Percentiles rank a stretch among this genome's conserved stretches.
Conservation (phyloP, 2,888 invertebrate species). For the Leptinotarsa peninsularis region DNA sequence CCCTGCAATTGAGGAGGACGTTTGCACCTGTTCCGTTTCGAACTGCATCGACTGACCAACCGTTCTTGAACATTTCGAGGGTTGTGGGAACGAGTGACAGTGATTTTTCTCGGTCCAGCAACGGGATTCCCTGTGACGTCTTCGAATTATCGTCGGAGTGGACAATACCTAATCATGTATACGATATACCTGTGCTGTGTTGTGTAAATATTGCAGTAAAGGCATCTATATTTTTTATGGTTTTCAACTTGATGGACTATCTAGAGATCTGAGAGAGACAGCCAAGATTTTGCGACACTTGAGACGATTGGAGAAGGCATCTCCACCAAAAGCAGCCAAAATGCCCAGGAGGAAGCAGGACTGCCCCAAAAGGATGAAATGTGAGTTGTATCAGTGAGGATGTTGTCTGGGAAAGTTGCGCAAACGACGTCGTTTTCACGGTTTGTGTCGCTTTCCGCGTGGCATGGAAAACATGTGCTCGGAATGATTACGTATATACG, state of each 20-base stretch:
- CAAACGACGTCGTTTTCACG: constrained; percentile 4
- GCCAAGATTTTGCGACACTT: constrained; percentile 62
- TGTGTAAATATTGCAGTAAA: constrained; percentile 33
- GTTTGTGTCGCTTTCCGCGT: constrained; percentile 30
- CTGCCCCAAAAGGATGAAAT: constrained; percentile 70
- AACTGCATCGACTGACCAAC: constrained; percentile 34
- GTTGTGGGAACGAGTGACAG: constrained; percentile 16
- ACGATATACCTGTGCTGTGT: constrained; percentile 49
- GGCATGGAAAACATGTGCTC: constrained; percentile 32
- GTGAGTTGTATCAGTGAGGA: constrained; percentile 58
- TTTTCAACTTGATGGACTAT: constrained; percentile 38
- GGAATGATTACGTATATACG: constrained; percentile 16
- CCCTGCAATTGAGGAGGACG: constrained; percentile 61
- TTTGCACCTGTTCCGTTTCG: constrained; percentile 51
- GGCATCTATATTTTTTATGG: constrained; percentile 26
- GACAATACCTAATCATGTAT: constrained; percentile 42
- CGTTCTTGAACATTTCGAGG: neutral
- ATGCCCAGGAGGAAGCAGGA: constrained; percentile 70
- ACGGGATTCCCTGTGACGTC: neutral
- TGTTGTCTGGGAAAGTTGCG: constrained; percentile 16
- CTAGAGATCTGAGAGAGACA: constrained; percentile 37
- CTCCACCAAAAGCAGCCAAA: constrained; percentile 52
- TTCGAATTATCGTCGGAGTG: neutral
- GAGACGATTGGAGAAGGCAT: constrained; percentile 53
- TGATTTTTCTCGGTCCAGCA: neutral